phyloP scores from a whole-genome alignment of 2,113 vertebrate genomes.

The Peromyscus leucopus region DNA sequence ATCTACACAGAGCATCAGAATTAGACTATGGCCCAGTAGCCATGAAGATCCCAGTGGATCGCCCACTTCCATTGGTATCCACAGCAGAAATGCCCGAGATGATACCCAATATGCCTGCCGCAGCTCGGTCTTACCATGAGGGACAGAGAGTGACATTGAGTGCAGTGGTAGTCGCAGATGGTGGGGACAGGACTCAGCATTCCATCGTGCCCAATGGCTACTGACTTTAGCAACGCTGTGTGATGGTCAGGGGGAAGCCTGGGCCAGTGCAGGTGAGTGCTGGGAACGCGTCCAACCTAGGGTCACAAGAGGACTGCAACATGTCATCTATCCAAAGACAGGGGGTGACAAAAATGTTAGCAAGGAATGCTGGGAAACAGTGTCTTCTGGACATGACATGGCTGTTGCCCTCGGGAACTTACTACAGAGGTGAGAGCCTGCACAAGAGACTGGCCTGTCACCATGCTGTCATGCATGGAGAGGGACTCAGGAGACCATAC shows the following conservation, averaged over 20 bases:
- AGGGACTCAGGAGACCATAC: background rate
- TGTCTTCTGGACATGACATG: background rate
- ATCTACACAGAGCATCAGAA: background rate
- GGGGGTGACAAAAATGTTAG: background rate
- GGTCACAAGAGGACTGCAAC: constrained; percentile 36
- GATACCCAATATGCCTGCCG: background rate
- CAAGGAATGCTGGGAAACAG: background rate
- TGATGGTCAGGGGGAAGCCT: constrained; percentile 18
- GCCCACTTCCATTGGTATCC: background rate
- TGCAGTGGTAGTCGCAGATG: background rate
- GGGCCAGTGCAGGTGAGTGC: constrained; percentile 3
- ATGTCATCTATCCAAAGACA: background rate
- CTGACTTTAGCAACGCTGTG: constrained; percentile 31
- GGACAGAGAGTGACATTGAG: background rate
- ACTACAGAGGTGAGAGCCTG: background rate
- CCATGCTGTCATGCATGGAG: background rate
- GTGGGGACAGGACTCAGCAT: background rate
- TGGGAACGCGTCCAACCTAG: background rate
- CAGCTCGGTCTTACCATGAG: background rate
- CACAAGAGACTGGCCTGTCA: no score
- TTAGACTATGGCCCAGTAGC: background rate
- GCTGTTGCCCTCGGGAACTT: background rate
- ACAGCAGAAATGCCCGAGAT: fast-evolving
- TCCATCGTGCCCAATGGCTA: constrained; percentile 42
- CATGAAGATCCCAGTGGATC: background rate